These are phyloP conservation scores for Aphelinus certus DNA, from an alignment of 1,140 invertebrate species.

Conservation along the genomic window DNA sequence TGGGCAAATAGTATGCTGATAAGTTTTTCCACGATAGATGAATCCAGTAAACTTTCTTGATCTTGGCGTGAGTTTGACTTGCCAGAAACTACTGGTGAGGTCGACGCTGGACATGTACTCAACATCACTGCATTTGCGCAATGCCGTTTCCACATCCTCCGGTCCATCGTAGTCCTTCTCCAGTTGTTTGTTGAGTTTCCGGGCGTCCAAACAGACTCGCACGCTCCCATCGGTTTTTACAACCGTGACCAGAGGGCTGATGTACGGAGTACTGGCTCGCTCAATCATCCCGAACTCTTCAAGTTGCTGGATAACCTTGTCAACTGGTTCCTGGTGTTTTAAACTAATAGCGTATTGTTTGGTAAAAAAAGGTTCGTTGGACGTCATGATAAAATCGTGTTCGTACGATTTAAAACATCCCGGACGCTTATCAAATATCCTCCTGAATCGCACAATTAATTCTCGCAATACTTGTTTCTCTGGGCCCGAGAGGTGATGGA, in stretches of 20 bases:
- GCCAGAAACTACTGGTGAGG: slow-evolving; percentile 53
- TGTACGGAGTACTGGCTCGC: slow-evolving; percentile 46
- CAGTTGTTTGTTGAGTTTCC: slow-evolving; percentile 51
- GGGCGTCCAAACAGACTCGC: slow-evolving; percentile 51
- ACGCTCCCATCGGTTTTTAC: slow-evolving; percentile 48
- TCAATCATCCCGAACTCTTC: slow-evolving; percentile 41
- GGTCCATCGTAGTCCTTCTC: slow-evolving; percentile 47
- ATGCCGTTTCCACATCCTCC: slow-evolving; percentile 45
- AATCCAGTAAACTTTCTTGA: slow-evolving; percentile 52
- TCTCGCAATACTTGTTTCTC: no score
- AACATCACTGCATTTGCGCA: slow-evolving; percentile 34
- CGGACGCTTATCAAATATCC: no score
- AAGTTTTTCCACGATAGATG: slow-evolving; percentile 47
- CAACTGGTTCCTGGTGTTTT: no score
- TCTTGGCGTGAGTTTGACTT: slow-evolving; percentile 45
- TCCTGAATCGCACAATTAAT: no score
- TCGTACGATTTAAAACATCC: no score
- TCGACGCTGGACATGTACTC: slow-evolving; percentile 48
- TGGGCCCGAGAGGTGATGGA: no score
- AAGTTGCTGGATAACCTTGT: no score
- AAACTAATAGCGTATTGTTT: no score
- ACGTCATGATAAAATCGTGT: no score
- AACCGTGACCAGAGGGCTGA: slow-evolving; percentile 48
- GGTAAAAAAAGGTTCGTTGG: no score
- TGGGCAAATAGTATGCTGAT: slow-evolving; percentile 48